A percentile compares a stretch with the other conserved stretches of the same genome.
phyloP scores from a whole-genome alignment of 1,140 invertebrate species.

The Danaus plexippus region DNA sequence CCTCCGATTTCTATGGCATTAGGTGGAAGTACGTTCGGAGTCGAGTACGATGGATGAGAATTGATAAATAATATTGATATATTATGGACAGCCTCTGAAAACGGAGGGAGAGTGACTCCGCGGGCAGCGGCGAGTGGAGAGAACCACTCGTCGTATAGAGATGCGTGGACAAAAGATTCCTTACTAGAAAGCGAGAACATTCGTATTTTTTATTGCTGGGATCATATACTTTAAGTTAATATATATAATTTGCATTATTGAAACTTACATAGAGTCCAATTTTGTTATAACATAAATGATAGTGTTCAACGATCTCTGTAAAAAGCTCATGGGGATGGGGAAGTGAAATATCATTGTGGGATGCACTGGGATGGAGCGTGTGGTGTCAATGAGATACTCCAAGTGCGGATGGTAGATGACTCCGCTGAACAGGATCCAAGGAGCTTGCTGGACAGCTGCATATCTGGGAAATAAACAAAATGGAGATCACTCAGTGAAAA shows the following conservation, averaged over 20 bases:
- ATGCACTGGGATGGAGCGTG: conserved; percentile 26
- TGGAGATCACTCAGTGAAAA: not conserved
- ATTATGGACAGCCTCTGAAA: conserved; percentile 32
- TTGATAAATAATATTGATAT: conserved; percentile 69
- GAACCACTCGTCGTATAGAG: conserved; percentile 28
- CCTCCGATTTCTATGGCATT: conserved; percentile 72
- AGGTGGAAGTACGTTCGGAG: conserved; percentile 66
- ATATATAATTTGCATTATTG: not conserved
- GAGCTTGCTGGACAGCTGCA: conserved; percentile 32
- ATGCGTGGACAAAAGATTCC: conserved; percentile 2
- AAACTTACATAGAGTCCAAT: conserved; percentile 24
- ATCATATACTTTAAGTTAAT: not conserved
- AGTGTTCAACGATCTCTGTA: conserved; percentile 29
- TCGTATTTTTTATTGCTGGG: conserved; percentile 3
- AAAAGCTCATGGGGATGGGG: conserved; percentile 34
- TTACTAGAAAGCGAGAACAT: conserved; percentile 14
- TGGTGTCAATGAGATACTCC: conserved; percentile 35
- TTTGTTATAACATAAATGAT: conserved; percentile 15
- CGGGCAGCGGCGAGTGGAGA: conserved; percentile 33
- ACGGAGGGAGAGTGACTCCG: conserved; percentile 32
- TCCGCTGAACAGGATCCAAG: conserved; percentile 41
- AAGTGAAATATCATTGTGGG: conserved; percentile 25
- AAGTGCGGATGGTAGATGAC: conserved; percentile 25
- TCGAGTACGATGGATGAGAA: conserved; percentile 68
- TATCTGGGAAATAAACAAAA: conserved; percentile 5